Base-by-base conservation (phyloP, 2,888 invertebrate genomes). In the Zaprionus bogoriensis region DNA sequence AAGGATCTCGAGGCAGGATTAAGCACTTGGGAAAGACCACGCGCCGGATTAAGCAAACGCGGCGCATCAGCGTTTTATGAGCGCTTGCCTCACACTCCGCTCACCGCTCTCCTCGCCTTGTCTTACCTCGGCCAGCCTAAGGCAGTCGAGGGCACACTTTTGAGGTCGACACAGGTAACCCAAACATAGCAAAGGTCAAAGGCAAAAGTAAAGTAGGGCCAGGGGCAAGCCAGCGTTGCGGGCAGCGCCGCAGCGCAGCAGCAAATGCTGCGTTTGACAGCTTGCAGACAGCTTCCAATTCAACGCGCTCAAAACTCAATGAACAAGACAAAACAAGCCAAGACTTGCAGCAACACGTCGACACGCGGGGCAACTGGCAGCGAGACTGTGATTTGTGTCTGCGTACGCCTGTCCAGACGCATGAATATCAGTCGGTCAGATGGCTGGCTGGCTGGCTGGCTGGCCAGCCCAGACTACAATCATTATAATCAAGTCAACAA, bases 31-130 rank as follows among this genome's bases (percentile, higher is more conserved):
- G 87, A 84, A 82, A 82, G 73, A 73, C 82, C 82, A 82, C 87
- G 87, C 81, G 81, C 82, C 87, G 80, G 80, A 77, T 84, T 81
- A 81, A 54, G 74, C 81, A 63, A 68, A 86, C 80, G 74, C 61
- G 50, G 44, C 58, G 77, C 81, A 82, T 86, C 78, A 84, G 81
- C 63, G 68, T 70, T 87, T 82, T 82, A 82, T 66, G 64, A 60
- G 14, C 61, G 23, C 5, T 28, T 45, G 44, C 39, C 42, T 17
- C 36, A 27, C 17, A 30, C 22, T 30, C 36, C 41, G 14, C n/a
- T n/a, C n/a, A n/a, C n/a, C n/a, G n/a, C n/a, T n/a, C n/a, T n/a
- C n/a, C n/a, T n/a, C n/a, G n/a, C n/a, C n/a, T n/a, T n/a, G n/a
- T n/a, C n/a, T n/a, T n/a, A n/a, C n/a, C n/a, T n/a, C n/a, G n/a